Conservation (phyloP, 2,888 invertebrate species). For the Protula sp. region DNA sequence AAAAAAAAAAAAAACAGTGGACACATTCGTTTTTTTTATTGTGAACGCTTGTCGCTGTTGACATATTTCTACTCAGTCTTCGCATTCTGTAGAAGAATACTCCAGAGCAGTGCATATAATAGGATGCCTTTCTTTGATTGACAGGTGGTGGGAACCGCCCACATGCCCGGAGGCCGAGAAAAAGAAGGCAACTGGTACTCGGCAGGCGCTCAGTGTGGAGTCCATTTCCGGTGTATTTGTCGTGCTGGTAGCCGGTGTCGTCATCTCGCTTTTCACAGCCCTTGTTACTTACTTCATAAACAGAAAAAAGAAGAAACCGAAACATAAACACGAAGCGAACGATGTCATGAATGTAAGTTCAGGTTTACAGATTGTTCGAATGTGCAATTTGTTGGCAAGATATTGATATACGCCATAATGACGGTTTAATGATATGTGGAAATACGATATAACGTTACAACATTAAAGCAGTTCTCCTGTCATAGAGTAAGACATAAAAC, state of each 20-base stretch:
- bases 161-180: slow-evolving; percentile 11
- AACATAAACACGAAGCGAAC: slow-evolving; percentile 4
- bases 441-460: not conserved
- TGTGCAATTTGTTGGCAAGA: no score
- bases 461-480: no score
- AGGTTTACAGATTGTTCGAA: no score
- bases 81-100: no score
- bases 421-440: not conserved
- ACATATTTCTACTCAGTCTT: no score
- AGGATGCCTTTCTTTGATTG: no score
- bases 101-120: no score
- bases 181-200: slow-evolving; percentile 12
- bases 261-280: slow-evolving; percentile 9
- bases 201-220: slow-evolving; percentile 5
- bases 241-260: slow-evolving; percentile 8
- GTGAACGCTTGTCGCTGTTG: no score
- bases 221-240: slow-evolving; percentile 14
- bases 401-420: no score
- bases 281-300: slow-evolving; percentile 10
- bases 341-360: not conserved
- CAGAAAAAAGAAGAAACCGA: slow-evolving; percentile 4
- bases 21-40: not conserved
- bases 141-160: not conserved
- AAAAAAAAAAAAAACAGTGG: no score
- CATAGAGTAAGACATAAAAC: no score